Conservation (phyloP, 1,140 invertebrate species). For the Drepana arcuata region DNA sequence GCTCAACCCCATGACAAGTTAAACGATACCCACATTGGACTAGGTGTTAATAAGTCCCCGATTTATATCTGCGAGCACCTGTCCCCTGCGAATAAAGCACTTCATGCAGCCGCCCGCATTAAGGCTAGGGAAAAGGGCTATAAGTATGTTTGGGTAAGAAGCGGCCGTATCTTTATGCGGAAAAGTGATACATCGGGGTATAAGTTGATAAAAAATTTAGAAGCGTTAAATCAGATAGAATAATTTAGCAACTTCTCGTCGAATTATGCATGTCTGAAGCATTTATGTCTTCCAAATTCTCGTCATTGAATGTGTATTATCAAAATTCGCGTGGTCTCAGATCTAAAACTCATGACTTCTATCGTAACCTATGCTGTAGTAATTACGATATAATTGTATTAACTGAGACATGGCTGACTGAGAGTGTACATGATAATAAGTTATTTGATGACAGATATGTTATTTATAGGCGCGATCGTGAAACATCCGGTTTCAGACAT, state of each 20-base stretch:
- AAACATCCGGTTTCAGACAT: constrained; percentile 8
- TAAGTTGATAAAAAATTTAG: not conserved
- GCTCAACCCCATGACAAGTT: not conserved
- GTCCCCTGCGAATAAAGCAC: constrained; percentile 1
- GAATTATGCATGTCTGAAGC: no score
- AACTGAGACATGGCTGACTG: constrained; percentile 13
- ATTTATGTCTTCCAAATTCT: no score
- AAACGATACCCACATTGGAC: not conserved
- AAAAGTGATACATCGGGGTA: not conserved
- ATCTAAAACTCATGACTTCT: constrained; percentile 14
- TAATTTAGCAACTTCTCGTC: no score
- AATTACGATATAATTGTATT: constrained; percentile 13
- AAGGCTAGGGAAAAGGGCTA: no score
- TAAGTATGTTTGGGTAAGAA: constrained; percentile 1
- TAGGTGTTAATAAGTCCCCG: not conserved
- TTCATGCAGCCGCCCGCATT: not conserved
- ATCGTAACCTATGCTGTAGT: constrained; percentile 3
- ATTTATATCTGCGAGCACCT: not conserved
- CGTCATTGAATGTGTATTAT: not conserved
- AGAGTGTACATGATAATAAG: constrained; percentile 5
- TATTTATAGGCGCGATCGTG: constrained; percentile 12
- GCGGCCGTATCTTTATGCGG: not conserved
- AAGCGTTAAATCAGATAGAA: not conserved
- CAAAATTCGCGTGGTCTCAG: constrained; percentile 12
- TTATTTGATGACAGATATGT: constrained; percentile 14